Evolutionary conservation across 2,888 invertebrate genomes (phyloP), one percentile per base, ranked within the genome.

Genomic region (Pelosia muscerda): DNA sequence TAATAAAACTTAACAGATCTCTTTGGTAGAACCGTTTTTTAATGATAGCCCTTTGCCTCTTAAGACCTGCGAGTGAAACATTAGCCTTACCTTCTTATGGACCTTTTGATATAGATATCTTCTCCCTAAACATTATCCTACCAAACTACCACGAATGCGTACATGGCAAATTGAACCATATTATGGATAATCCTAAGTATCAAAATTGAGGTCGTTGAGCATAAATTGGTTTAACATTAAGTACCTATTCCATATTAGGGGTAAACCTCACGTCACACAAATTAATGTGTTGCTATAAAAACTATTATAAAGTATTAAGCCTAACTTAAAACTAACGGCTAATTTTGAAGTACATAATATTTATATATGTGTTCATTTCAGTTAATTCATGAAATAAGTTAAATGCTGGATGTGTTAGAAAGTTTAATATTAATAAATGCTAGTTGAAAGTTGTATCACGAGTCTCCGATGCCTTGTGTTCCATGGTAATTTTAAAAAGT

Each of bases 151-250:
- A 58, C 55, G 67, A 64, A 71, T 53, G 67, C 73, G 63, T 76
- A 71, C 38, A 72, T 70, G 23, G 64, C 57, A 81, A 81, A 76
- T 74, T 74, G 79, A 66, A 69, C 64, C 72, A 73, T 72, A 75
- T 65, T 71, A 71, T 75, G 77, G 77, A 77, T 77, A 74, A 81
- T 66, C 73, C 28, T 49, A 78, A 78, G 80, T 80, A 76, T 74
- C 79, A 72, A 75, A 72, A 78, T 76, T 72, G 73, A 66, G 72
- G 72, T 68, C 72, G 72, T 77, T 72, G 61, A 34, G 73, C 76
- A 77, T 75, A 77, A 81, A 81, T 82, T 74, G 79, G 74, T 79
- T 82, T 78, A 78, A 71, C 72, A 78, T 75, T 68, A 73, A 74
- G 56, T 59, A 66, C 74, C 73, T 71, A 63, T 72, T 68, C 66